phyloP scores from a whole-genome alignment of 2,888 invertebrate species.

The Eustalomyia histrio region DNA sequence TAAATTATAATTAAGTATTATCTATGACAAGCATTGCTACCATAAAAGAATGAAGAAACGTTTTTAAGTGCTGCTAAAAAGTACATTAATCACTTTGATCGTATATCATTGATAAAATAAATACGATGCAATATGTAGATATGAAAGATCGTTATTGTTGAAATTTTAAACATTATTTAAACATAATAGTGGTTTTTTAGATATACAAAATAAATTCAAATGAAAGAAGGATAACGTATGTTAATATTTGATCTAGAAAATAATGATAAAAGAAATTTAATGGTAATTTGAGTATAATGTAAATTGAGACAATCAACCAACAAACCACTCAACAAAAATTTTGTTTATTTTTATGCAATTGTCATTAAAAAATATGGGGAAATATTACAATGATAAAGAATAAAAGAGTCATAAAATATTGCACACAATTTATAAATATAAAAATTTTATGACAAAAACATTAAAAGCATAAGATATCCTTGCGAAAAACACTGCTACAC shows the following conservation, averaged over 20 bases:
- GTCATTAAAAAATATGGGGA: background rate
- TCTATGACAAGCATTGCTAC: constrained; percentile 65
- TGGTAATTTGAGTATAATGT: constrained; percentile 6
- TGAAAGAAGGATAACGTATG: constrained; percentile 41
- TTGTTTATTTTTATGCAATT: background rate
- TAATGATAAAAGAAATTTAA: constrained; percentile 22
- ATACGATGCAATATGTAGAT: constrained; percentile 38
- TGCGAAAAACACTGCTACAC: background rate
- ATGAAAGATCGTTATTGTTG: constrained; percentile 49
- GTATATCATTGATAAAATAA: constrained; percentile 54
- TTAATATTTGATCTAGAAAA: constrained; percentile 28
- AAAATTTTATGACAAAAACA: background rate
- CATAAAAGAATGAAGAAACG: constrained; percentile 53
- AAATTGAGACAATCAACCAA: background rate
- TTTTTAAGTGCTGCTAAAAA: constrained; percentile 63
- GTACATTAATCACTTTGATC: constrained; percentile 63
- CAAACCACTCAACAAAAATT: constrained; percentile 5
- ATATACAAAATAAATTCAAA: background rate
- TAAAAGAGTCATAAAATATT: background rate
- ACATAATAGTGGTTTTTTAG: constrained; percentile 36
- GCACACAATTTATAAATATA: background rate
- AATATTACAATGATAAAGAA: background rate
- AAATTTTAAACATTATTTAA: constrained; percentile 40
- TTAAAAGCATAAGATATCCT: background rate
- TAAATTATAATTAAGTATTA: constrained; percentile 67